Base-by-base conservation (phyloP, 2,888 invertebrate genomes). In the Acanthococcus lagerstroemiae region DNA sequence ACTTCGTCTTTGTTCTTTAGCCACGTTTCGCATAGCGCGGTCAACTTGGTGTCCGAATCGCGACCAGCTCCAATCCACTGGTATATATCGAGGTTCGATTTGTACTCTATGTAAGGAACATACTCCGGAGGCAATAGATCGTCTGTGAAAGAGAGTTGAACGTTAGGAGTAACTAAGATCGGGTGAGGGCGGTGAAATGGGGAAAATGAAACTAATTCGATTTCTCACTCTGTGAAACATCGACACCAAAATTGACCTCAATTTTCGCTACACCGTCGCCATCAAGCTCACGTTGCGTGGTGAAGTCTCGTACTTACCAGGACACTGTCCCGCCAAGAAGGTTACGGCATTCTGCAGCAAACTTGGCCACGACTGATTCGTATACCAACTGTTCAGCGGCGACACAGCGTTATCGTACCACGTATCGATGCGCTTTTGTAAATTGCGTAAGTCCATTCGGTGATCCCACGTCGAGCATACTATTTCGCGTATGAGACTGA, bases 51-150 rank as follows among this genome's bases (percentile, higher is more conserved):
- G 76, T 94, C 94, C 2, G 90, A 87, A 75, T 95, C 95, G 4
- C 95, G 81, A 0, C 94, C 94, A 5, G 91, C 91, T 1, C 95
- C 95, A 68, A 95, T 95, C 95, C 95, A 95, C 73, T 90, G 88
- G 76, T 90, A 91, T 72, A 72, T 72, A 74, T 85, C 84, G 68
- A 84, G 76, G 68, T 82, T 81, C 1, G 82, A 78, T 75, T 92
- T 89, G 77, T 85, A 90, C 75, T 92, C 92, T 72, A 93, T 81
- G 73, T 88, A 91, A 3, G 93, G 92, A 30, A 92, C 89, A 79
- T 89, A 93, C 73, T 91, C 90, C 30, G 89, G 87, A 0, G 91
- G 87, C 73, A 61, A 17, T 22, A 61, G 27, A 61, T 61, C 61
- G 22, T 66, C 56, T 57, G 25, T 3, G 15, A 63, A 45, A 4